Percentiles rank a stretch among this genome's conserved stretches.
These are phyloP conservation scores for Stramonita haemastoma DNA, from an alignment of 2,888 invertebrate genomes.

Conservation along the genomic window DNA sequence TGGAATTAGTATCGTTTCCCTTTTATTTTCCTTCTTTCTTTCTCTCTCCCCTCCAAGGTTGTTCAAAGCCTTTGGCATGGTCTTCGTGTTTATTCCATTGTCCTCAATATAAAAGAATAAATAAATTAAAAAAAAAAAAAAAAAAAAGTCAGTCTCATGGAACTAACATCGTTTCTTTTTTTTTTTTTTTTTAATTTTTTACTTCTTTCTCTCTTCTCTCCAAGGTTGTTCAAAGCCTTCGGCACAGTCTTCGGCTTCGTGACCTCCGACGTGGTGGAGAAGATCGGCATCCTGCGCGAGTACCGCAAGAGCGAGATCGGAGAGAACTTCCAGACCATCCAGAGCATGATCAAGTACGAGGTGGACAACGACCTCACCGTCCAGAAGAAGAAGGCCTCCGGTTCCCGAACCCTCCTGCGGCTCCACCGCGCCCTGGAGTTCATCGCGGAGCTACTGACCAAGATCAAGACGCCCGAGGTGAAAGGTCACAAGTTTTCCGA, in stretches of 20 bases:
- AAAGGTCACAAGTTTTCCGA: conserved; percentile 70
- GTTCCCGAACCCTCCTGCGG: conserved; percentile 90
- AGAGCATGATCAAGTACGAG: conserved; percentile 91
- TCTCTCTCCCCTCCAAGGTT: no score
- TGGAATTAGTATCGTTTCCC: no score
- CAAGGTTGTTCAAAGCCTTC: conserved; percentile 91
- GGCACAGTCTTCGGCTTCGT: conserved; percentile 95
- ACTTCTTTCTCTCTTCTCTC: neutral
- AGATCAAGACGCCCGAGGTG: conserved; percentile 79
- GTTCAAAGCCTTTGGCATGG: no score
- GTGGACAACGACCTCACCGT: conserved; percentile 82
- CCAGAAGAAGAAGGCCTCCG: conserved; percentile 82
- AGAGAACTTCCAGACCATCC: conserved; percentile 83
- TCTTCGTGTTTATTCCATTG: no score
- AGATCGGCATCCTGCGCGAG: conserved; percentile 87
- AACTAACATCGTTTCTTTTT: neutral
- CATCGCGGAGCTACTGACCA: conserved; percentile 88
- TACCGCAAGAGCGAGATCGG: conserved; percentile 75
- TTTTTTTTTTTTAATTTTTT: neutral
- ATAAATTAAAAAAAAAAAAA: neutral
- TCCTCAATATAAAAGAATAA: no score
- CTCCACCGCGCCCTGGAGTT: conserved; percentile 95
- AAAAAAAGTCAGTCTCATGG: neutral
- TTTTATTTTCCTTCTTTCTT: neutral
- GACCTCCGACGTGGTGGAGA: conserved; percentile 90